Base-by-base conservation (phyloP, 2,888 invertebrate genomes). In the Willowsia nigromaculata region DNA sequence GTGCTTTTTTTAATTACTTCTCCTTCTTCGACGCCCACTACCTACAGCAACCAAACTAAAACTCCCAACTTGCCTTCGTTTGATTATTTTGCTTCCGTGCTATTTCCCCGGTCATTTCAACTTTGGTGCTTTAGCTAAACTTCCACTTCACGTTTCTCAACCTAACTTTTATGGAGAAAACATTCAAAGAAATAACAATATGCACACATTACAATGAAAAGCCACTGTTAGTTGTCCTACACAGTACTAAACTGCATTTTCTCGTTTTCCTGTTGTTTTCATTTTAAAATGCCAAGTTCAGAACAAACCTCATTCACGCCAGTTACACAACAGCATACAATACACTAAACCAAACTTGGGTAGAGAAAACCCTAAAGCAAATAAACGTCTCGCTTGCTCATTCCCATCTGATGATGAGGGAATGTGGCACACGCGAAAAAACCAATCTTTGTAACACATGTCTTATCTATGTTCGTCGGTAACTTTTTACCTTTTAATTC, bases 1-100 rank as follows among this genome's bases (percentile, higher is more conserved):
- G 78, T 78, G 78, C 30, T 13, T 30, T 30, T 53, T 78, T 78
- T 78, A 78, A 78, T 78, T 78, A 78, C 53, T 78, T 78, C 53
- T n/a, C 6, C 22, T 25, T 53, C 27, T 25, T 22, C 76, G 25
- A 43, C 71, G 43, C 43, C 43, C 43, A 43, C 37, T 18, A 62
- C 59, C 59, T 68, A 5, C 15, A 30, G 18, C 65, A 68, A 18
- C 33, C 37, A 68, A 68, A 68, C 37, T 68, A 1, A 33, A 65
- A 30, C 37, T 18, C 15, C 7, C 37, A 33, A 68, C 9, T 33
- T 9, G 37, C n/a, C 37, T 68, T 18, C 59, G 30, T 30, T n/a
- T n/a, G n/a, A n/a, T n/a, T n/a, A n/a, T 62, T 62, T 62, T 30
- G 13, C 59, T 59, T 25, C 2, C 27, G 25, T 22, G 18, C 59